Percentiles rank a stretch among this genome's conserved stretches.
Conservation (phyloP, 2,113 vertebrate species). For the Ranitomeya variabilis region DNA sequence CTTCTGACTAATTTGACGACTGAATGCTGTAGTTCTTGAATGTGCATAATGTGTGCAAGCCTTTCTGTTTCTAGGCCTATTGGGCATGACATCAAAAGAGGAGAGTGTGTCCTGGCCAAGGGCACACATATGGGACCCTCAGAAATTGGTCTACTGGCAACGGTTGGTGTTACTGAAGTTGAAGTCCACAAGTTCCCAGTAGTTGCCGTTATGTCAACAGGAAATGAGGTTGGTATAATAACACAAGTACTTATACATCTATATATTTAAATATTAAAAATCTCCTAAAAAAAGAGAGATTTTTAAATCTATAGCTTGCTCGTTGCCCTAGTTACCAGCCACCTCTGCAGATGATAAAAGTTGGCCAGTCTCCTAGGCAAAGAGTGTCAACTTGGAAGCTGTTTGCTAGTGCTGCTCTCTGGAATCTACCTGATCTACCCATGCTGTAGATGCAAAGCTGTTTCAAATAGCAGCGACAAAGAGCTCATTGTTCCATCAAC, state of each 20-base stretch:
- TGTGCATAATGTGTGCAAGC: neutral
- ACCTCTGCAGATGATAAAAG: too few relatives aligned
- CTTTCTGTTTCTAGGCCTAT: conserved; percentile 82
- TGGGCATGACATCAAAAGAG: conserved; percentile 98
- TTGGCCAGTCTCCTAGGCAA: too few relatives aligned
- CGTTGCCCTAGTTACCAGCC: too few relatives aligned
- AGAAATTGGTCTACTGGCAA: conserved; percentile 96
- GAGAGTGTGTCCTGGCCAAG: conserved; percentile 95
- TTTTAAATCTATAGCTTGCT: too few relatives aligned
- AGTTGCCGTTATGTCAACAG: conserved; percentile 98
- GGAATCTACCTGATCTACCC: too few relatives aligned
- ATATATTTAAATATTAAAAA: too few relatives aligned
- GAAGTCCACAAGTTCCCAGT: conserved; percentile 99
- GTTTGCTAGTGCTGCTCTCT: too few relatives aligned
- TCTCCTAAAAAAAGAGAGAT: neutral
- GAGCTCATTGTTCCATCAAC: too few relatives aligned
- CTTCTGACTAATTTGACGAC: neutral
- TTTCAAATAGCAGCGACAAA: too few relatives aligned
- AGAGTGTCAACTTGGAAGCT: too few relatives aligned
- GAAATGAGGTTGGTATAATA: conserved; percentile 85
- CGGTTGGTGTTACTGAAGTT: conserved; percentile 97
- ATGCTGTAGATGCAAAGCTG: too few relatives aligned
- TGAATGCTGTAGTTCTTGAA: neutral
- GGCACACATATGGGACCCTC: conserved; percentile 98
- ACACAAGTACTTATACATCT: too few relatives aligned